Percentiles rank a stretch among this genome's conserved stretches.
Evolutionary conservation across 2,113 vertebrate species (phyloP).

Genomic region (Sceloporus undulatus): DNA sequence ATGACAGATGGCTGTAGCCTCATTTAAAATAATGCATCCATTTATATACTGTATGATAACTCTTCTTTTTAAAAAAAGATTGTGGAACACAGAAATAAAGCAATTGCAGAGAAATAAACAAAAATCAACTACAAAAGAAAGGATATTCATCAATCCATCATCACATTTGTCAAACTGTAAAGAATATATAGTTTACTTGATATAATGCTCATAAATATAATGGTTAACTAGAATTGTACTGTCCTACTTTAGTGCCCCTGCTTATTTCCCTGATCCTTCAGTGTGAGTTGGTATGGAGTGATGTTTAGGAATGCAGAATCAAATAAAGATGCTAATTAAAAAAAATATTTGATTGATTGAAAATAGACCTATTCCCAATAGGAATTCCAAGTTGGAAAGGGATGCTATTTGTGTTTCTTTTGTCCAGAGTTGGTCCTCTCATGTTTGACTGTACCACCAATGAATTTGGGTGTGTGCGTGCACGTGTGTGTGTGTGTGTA

Average conservation of each 20-base stretch:
- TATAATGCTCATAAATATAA: background rate
- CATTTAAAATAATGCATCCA: constrained; percentile 22
- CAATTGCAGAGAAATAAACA: background rate
- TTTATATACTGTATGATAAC: constrained; percentile 10
- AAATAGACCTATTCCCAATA: background rate
- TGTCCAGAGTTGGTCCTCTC: too few species aligned
- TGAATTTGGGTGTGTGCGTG: too few species aligned
- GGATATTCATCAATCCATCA: background rate
- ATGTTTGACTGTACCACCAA: too few species aligned
- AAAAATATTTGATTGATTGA: background rate
- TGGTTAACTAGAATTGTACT: background rate
- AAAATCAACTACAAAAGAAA: background rate
- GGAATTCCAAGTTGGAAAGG: too few species aligned
- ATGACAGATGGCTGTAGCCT: constrained; percentile 23
- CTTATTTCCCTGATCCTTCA: background rate
- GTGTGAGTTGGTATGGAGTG: background rate
- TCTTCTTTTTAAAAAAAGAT: constrained; percentile 10
- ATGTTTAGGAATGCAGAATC: background rate
- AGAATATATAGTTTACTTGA: background rate
- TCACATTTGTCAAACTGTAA: background rate
- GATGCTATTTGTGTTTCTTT: too few species aligned
- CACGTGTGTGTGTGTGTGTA: too few species aligned
- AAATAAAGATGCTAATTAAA: background rate
- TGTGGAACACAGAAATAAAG: constrained; percentile 22
- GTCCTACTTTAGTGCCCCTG: too few species aligned